Conservation (phyloP, 2,113 vertebrate species). For the Serilophus lunatus region DNA sequence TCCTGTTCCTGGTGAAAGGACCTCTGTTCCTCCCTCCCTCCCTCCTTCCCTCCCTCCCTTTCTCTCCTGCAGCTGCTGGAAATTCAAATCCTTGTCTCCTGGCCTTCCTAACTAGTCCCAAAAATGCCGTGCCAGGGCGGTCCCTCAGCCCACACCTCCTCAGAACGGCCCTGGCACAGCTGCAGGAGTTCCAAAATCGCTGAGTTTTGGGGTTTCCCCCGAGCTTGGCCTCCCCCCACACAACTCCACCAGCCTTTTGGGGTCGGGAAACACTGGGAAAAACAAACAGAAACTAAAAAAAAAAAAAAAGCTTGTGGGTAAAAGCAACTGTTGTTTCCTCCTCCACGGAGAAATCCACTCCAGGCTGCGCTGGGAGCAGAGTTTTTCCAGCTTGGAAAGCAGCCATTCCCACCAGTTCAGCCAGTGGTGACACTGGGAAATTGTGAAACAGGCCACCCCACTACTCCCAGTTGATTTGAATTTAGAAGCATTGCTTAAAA, state of each 20-base stretch:
- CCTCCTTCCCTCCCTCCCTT: conserved; percentile 34
- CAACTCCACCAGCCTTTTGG: not conserved
- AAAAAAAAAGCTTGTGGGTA: not conserved
- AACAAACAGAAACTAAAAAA: not conserved
- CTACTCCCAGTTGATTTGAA: too few species aligned
- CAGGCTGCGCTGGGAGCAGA: too few species aligned
- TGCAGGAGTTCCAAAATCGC: conserved; percentile 13
- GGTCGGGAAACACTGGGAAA: not conserved
- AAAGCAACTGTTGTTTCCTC: not conserved
- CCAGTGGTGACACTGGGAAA: not conserved
- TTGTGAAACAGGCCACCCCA: not conserved
- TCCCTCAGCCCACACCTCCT: not conserved
- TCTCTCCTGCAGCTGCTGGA: conserved; percentile 59
- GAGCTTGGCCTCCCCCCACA: not conserved
- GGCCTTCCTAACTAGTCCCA: conserved; percentile 29
- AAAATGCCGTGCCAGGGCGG: not conserved
- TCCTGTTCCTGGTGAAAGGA: conserved; percentile 61
- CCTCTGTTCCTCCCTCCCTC: conserved; percentile 44
- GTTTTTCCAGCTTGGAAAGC: too few species aligned
- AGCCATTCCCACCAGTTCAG: not conserved
- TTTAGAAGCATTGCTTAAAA: not conserved
- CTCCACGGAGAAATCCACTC: too few species aligned
- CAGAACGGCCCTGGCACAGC: not conserved
- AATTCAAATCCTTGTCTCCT: conserved; percentile 40
- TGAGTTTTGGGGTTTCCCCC: not conserved